Base-by-base conservation (phyloP, 1,140 invertebrate genomes). In the Drosophila busckii region DNA sequence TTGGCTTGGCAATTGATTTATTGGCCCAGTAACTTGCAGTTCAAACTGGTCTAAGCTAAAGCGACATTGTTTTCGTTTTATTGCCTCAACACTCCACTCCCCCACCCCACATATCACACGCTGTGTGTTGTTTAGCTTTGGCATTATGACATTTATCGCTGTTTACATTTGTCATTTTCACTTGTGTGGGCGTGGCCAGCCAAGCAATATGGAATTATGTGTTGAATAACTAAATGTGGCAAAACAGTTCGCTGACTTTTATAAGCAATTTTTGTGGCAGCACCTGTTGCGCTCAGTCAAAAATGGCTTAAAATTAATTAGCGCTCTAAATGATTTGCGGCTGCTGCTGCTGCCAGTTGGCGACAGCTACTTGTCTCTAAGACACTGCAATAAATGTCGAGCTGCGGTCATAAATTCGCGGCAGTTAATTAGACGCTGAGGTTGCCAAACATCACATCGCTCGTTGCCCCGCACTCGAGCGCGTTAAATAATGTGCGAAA, bases 1-100 rank as follows among this genome's bases (percentile, higher is more conserved):
- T 66, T 52, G 38, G 37, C 49, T 45, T 19, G 45, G 31, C 40
- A 78, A 80, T 73, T 80, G 75, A 80, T 80, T 80, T 80, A 80
- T 80, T 82, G 75, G 75, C 54, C 49, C 34, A 66, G 71, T 56
- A 28, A 26, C 26, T 32, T 37, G 31, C 32, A 23, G 65, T 22
- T 67, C 40, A 9, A 49, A 54, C 29, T 41, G 54, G 22, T 48
- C 46, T 46, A 46, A 52, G 29, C 28, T 45, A 16, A 42, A 12
- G 22, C 34, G 32, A 40, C 34, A 41, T 46, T 41, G 50, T 54
- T 37, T 62, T 49, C 55, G 15, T 17, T 48, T 49, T 56, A 25
- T 63, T 49, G 15, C n/a, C 31, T 38, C 4, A 23, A 12, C 9
- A 2, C 8, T 40, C 16, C 15, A 1, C 12, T 28, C n/a, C 26